These are phyloP conservation scores for Gila orcuttii DNA, from an alignment of 2,113 vertebrate species.

Conservation along the genomic window DNA sequence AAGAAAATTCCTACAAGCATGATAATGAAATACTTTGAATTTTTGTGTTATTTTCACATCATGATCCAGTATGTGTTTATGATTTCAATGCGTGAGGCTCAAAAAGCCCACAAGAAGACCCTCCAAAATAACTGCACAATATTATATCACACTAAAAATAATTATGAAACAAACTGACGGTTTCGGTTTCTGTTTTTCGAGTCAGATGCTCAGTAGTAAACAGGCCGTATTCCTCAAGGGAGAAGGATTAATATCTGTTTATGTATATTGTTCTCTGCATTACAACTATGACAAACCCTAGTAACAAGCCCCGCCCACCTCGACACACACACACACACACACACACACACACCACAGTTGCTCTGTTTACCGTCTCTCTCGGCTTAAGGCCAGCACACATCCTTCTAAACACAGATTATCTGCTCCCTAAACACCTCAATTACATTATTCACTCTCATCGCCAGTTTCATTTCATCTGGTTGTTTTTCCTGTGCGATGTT, in stretches of 20 bases:
- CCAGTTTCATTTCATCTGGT: constrained; percentile 32
- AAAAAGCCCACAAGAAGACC: background rate
- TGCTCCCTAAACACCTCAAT: constrained; percentile 63
- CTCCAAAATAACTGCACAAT: background rate
- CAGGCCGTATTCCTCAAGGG: constrained; percentile 36
- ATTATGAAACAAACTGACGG: background rate
- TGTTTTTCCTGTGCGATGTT: constrained; percentile 25
- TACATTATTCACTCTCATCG: constrained; percentile 58
- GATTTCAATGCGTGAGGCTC: background rate
- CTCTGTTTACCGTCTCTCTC: constrained; percentile 61
- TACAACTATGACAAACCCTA: constrained; percentile 15
- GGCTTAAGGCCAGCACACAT: constrained; percentile 62
- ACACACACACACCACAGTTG: no score
- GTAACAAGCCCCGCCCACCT: constrained; percentile 10
- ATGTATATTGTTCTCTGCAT: constrained; percentile 49
- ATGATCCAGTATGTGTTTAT: background rate
- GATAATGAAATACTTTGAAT: background rate
- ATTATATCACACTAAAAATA: background rate
- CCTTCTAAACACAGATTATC: constrained; percentile 69
- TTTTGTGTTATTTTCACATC: background rate
- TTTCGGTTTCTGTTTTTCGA: background rate
- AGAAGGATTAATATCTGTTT: constrained; percentile 66
- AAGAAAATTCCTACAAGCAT: background rate
- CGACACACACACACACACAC: background rate
- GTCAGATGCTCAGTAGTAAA: constrained; percentile 36